Evolutionary conservation across 2,113 vertebrate species (phyloP).

Genomic region (Oreotrochilus melanogaster): DNA sequence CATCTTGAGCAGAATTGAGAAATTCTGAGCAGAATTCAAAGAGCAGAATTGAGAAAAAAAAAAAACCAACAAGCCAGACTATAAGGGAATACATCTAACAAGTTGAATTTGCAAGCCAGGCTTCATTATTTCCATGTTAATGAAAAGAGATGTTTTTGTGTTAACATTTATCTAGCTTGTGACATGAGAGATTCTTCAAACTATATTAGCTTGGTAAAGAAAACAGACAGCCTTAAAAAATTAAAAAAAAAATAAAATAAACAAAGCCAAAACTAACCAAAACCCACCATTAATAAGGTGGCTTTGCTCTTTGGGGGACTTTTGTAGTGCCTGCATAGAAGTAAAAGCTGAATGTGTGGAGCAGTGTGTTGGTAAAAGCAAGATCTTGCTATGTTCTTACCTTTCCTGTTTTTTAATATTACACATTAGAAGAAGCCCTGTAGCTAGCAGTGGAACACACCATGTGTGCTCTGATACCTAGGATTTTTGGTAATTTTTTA

Average conservation of each 20-base stretch:
- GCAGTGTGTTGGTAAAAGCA: not conserved
- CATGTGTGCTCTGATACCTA: not conserved
- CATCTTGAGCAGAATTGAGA: not conserved
- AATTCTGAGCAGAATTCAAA: not conserved
- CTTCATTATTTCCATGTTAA: not conserved
- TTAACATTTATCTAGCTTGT: not conserved
- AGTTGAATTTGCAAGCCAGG: not conserved
- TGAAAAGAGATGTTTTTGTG: not conserved
- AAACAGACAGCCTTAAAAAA: not conserved
- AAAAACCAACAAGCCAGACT: not conserved
- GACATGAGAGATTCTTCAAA: not conserved
- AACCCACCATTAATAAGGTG: not conserved
- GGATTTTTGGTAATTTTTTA: not conserved
- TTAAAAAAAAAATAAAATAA: not conserved
- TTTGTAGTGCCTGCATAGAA: not conserved
- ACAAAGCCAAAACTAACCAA: not conserved
- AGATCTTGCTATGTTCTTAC: not conserved
- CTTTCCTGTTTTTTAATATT: not conserved
- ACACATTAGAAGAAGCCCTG: no score
- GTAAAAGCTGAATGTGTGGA: not conserved
- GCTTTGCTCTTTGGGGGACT: not conserved
- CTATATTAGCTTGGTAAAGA: not conserved
- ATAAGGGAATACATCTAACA: not conserved
- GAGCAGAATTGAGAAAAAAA: no score
- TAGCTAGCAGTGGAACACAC: not conserved